Evolutionary conservation across 2,888 invertebrate species (phyloP).

Genomic region (Eupithecia inturbata): DNA sequence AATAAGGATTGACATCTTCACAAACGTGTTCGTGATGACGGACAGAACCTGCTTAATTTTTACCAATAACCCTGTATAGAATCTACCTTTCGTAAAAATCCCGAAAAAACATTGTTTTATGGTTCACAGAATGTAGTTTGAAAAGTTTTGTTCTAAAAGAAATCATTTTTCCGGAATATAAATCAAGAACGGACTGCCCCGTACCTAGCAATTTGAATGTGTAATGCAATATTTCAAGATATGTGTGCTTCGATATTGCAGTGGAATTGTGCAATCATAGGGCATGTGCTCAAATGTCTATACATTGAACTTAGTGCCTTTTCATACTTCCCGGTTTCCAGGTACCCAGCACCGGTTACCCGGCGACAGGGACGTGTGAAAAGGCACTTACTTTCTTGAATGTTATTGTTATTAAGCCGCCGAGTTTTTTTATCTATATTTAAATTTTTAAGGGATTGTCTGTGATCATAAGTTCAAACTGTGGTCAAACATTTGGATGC

Average conservation of each 20-base stretch:
- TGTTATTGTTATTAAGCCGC: too few relatives aligned
- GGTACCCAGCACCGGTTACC: too few relatives aligned
- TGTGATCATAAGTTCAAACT: too few relatives aligned
- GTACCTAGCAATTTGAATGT: conserved; percentile 40
- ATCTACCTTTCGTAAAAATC: background rate
- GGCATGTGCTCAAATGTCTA: background rate
- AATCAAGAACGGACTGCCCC: conserved; percentile 27
- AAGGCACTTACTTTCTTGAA: background rate
- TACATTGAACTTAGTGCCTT: too few relatives aligned
- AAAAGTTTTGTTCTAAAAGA: background rate
- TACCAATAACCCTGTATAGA: background rate
- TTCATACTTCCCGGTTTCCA: too few relatives aligned
- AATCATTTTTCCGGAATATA: conserved; percentile 15
- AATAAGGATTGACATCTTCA: too few relatives aligned
- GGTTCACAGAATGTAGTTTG: background rate
- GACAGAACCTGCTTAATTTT: too few relatives aligned
- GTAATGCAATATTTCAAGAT: conserved; percentile 43
- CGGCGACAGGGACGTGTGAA: too few relatives aligned
- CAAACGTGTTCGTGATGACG: too few relatives aligned
- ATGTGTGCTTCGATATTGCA: conserved; percentile 26
- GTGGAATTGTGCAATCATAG: conserved; percentile 15
- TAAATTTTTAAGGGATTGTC: too few relatives aligned
- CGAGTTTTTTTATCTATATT: too few relatives aligned
- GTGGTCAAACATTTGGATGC: too few relatives aligned
- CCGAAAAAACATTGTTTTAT: background rate